Evolutionary conservation across 1,140 invertebrate species (phyloP).

Genomic region (Papilio aristodemus): DNA sequence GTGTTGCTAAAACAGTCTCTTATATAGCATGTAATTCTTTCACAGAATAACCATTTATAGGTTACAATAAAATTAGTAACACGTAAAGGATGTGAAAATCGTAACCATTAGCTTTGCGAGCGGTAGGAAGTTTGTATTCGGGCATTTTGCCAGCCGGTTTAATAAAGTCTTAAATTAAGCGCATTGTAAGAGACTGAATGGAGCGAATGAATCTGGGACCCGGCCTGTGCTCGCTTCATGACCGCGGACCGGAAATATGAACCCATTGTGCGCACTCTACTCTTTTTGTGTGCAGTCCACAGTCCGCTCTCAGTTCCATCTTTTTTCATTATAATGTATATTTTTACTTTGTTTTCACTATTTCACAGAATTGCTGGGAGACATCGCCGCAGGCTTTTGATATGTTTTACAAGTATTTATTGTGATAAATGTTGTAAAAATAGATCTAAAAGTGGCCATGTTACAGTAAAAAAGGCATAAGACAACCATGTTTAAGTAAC

Average conservation of each 20-base stretch:
- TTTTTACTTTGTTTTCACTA: conserved; percentile 32
- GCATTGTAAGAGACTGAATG: conserved; percentile 47
- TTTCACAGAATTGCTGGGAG: conserved; percentile 6
- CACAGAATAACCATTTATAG: neutral
- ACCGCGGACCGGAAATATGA: conserved; percentile 61
- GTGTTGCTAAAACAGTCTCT: conserved; percentile 11
- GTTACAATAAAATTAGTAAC: conserved; percentile 18
- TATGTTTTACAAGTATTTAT: no score
- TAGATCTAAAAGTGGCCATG: no score
- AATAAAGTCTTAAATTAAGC: conserved; percentile 36
- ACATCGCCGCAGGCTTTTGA: neutral
- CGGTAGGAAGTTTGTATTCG: conserved; percentile 39
- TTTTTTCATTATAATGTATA: conserved; percentile 46
- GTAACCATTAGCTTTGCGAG: conserved; percentile 8
- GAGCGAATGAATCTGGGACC: conserved; percentile 48
- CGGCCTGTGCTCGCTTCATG: conserved; percentile 39
- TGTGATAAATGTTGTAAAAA: no score
- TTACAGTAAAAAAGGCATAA: no score
- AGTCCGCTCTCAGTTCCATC: conserved; percentile 26
- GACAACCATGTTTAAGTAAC: no score
- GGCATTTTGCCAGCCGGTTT: conserved; percentile 56
- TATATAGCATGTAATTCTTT: neutral
- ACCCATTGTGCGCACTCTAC: conserved; percentile 56
- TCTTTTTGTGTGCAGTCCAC: conserved; percentile 48
- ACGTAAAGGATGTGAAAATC: conserved; percentile 16